Base-by-base conservation (phyloP, 2,113 vertebrate species). In the Dipodomys spectabilis region DNA sequence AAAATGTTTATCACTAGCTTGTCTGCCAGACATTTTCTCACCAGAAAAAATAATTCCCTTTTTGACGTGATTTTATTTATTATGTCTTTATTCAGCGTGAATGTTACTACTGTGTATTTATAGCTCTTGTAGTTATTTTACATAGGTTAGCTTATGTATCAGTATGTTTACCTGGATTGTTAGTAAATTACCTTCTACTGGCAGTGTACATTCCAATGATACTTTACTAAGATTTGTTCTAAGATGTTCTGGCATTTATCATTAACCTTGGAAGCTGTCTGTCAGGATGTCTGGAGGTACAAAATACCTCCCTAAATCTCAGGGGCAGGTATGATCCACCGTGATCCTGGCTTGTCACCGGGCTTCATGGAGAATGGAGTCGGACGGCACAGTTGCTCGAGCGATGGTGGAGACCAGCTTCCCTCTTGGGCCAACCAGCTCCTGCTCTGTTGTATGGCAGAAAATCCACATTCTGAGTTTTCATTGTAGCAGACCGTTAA, bases 371-470 rank as follows among this genome's bases (percentile, higher is more conserved):
- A 39, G 39, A 39, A 39, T 39, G 39, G 39, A 3, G 39, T 39
- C 39, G 39, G 39, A 39, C 39, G 39, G 39, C 39, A 39, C 39
- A 39, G 39, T 39, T 39, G 39, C 39, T 39, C 39, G 39, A 39
- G 39, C 5, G 39, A 39, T 39, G 39, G 39, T 53, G 49, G 49
- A 53, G 49, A 53, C 49, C 8, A 13, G 49, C 49, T 53, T 9
- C 49, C 49, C 49, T 53, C 49, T 53, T 11, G 39, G 5, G 39
- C 39, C 39, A 39, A 25, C 45, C 18, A 0, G 15, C 30, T 7
- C 35, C 28, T 0, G 1, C n/a, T 4, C 16, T 1, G 12, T 15
- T 20, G 2, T 2, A 0, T 30, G 4, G 27, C 4, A 1, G 25
- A 27, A 39, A 44, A 27, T 39, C 27, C 49, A 1, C 0, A 6